Conservation (phyloP, 1,140 invertebrate genomes). For the Spodoptera frugiperda region DNA sequence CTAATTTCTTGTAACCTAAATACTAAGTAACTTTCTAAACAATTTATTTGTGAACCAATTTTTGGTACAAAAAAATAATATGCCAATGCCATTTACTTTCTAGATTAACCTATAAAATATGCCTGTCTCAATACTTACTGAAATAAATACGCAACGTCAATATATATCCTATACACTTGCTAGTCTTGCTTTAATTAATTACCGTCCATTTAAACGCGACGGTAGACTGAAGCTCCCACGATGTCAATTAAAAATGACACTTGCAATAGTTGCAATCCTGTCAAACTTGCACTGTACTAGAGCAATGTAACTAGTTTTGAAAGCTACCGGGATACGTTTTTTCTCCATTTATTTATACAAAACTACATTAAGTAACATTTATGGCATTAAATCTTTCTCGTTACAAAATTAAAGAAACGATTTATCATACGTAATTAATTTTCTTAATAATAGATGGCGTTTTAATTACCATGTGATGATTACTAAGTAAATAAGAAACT, state of each 20-base stretch:
- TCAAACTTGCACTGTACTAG: neutral
- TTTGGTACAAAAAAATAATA: too few species aligned
- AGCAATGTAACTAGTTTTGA: too few species aligned
- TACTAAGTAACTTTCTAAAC: too few species aligned
- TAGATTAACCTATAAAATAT: too few species aligned
- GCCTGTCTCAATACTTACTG: too few species aligned
- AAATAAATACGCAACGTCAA: too few species aligned
- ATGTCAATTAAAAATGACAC: neutral
- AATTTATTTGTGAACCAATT: too few species aligned
- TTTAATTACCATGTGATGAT: neutral
- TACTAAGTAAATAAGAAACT: neutral
- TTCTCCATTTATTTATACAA: neutral
- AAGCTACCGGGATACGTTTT: neutral
- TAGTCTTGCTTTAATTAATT: too few species aligned
- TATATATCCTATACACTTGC: too few species aligned
- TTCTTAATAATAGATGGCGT: neutral
- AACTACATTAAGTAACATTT: neutral
- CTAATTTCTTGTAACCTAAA: too few species aligned
- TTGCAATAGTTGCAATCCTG: neutral
- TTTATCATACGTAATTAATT: neutral
- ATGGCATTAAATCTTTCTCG: neutral
- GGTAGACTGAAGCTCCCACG: neutral
- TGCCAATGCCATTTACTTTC: too few species aligned
- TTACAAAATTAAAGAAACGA: too few species aligned
- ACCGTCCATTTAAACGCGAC: neutral